Percentiles rank a stretch among this genome's conserved stretches.
Evolutionary conservation across 2,888 invertebrate genomes (phyloP).

Genomic region (Papilio demoleus): DNA sequence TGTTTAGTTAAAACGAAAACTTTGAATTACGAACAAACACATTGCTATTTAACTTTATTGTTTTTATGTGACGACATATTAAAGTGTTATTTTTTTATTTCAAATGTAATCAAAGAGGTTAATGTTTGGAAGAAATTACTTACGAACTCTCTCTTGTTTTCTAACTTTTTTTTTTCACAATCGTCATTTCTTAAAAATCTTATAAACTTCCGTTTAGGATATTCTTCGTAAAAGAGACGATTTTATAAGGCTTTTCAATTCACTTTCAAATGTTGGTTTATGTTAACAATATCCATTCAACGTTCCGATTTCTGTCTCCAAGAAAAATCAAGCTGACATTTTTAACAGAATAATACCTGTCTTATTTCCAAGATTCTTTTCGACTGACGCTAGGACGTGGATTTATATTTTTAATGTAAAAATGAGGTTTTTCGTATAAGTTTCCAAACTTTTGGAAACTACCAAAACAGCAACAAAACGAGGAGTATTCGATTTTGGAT

Average conservation of each 20-base stretch:
- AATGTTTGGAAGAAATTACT: too few species aligned
- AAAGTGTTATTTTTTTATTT: too few species aligned
- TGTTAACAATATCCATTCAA: slow-evolving; percentile 4
- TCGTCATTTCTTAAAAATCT: neutral
- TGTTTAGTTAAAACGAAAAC: slow-evolving; percentile 24
- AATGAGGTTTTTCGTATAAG: neutral
- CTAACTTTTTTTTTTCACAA: too few species aligned
- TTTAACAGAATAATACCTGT: slow-evolving; percentile 1
- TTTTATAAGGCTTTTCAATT: neutral
- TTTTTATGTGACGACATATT: neutral
- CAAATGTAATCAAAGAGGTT: too few species aligned
- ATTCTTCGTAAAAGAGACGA: neutral
- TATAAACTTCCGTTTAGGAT: neutral
- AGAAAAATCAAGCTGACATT: neutral
- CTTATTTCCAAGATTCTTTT: neutral
- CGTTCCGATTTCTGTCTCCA: neutral
- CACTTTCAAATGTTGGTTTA: neutral
- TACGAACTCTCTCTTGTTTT: too few species aligned
- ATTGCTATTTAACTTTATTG: slow-evolving; percentile 8
- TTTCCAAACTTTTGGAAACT: too few species aligned
- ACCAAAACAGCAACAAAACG: too few species aligned
- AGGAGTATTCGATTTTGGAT: too few species aligned
- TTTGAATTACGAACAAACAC: slow-evolving; percentile 19
- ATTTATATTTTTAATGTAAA: neutral
- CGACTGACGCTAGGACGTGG: neutral